Percentiles rank a stretch among this genome's conserved stretches.
These are phyloP conservation scores for Mercenaria mercenaria DNA, from an alignment of 1,140 invertebrate species.

Conservation along the genomic window DNA sequence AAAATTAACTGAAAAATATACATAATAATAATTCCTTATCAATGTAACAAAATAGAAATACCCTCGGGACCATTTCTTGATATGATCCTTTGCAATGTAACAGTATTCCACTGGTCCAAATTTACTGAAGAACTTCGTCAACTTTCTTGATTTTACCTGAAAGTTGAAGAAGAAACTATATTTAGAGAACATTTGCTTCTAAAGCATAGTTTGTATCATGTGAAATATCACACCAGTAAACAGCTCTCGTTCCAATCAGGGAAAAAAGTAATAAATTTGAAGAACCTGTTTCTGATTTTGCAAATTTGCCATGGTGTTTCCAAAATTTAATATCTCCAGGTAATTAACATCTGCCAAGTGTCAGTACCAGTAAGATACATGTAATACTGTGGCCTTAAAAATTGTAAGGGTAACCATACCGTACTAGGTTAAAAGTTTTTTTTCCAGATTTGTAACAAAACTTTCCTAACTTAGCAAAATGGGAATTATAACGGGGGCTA, in stretches of 20 bases:
- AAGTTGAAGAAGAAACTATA: neutral
- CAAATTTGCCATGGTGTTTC: no score
- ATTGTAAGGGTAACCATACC: no score
- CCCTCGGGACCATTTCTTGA: conserved; percentile 68
- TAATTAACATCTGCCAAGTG: neutral
- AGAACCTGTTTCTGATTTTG: neutral
- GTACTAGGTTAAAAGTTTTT: no score
- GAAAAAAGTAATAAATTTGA: neutral
- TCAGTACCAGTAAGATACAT: no score
- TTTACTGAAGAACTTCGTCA: conserved; percentile 62
- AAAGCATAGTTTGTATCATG: neutral
- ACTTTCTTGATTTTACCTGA: conserved; percentile 59
- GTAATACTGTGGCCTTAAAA: no score
- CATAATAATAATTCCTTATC: no score
- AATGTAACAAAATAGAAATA: no score
- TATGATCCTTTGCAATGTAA: conserved; percentile 68
- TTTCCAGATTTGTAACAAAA: no score
- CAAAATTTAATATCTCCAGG: no score
- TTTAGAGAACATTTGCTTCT: neutral
- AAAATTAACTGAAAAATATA: no score
- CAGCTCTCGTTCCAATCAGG: neutral
- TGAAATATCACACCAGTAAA: neutral
- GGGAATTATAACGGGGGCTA: no score
- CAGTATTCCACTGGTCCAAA: conserved; percentile 69
- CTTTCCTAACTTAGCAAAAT: no score